These are phyloP conservation scores for Andrena chrysosceles DNA, from an alignment of 2,888 invertebrate species.

Conservation along the genomic window DNA sequence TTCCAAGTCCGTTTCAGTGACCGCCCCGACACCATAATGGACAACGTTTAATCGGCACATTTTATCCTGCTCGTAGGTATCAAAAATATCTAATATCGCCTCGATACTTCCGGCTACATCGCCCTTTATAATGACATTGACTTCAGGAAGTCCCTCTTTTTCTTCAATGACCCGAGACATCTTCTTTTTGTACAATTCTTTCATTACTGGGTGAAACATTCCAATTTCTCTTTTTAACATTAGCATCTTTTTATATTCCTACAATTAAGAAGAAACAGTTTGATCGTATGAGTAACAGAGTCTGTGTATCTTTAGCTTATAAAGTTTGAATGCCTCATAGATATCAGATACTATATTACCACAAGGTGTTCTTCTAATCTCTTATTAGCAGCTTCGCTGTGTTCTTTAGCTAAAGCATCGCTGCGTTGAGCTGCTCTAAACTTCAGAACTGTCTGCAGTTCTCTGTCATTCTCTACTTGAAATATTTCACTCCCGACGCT, in stretches of 20 bases:
- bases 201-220: not conserved
- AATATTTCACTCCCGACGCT: slow-evolving; percentile 94
- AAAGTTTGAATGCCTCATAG: not conserved
- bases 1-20: slow-evolving; percentile 94
- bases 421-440: slow-evolving; percentile 88
- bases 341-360: slow-evolving; percentile 72
- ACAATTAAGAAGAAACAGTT: slow-evolving; percentile 29
- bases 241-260: slow-evolving; percentile 88
- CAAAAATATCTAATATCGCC: slow-evolving; percentile 95
- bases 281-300: slow-evolving; percentile 6
- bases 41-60: slow-evolving; percentile 93
- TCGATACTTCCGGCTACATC: slow-evolving; percentile 99
- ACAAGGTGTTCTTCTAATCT: slow-evolving; percentile 89
- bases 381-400: slow-evolving; percentile 87
- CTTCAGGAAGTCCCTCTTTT: slow-evolving; percentile 80
- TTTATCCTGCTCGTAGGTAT: slow-evolving; percentile 91
- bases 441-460: slow-evolving; percentile 89
- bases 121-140: slow-evolving; percentile 90
- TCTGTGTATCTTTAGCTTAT: too few relatives aligned
- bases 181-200: not conserved
- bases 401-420: slow-evolving; percentile 88
- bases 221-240: slow-evolving; percentile 88
- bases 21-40: slow-evolving; percentile 95
- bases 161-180: not conserved
- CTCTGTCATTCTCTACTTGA: slow-evolving; percentile 92